Evolutionary conservation across 2,113 vertebrate genomes (phyloP), one percentile per base, ranked within the genome.

Genomic region (Philantomba maxwellii): DNA sequence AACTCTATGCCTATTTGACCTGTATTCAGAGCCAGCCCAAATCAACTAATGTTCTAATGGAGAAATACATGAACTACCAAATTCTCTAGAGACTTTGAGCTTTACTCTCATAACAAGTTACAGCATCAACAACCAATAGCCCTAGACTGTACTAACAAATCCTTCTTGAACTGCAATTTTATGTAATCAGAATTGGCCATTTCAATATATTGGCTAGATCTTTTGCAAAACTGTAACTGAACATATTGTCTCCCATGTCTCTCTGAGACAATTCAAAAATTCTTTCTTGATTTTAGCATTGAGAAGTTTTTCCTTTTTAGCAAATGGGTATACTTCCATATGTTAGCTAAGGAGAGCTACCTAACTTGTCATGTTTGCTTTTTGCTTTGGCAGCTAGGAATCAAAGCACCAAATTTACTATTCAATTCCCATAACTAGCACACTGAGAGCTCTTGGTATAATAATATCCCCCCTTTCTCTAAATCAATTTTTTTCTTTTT

Each of bases 91-190:
- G 83, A 86, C 45, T 87, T 70, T 64, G 64, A 92, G 73, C 73
- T 87, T 64, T 84, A 36, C 55, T 92, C 86, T 62, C 62, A 82
- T 88, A 91, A 92, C 62, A 49, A 93, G 60, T 87, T 77, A 92
- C 43, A 33, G 25, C 47, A 93, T 91, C 58, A 93, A 60, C 87
- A 95, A 53, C 43, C n/a, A 93, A 55, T 78, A 57, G 94, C 89
- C 55, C 70, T 51, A 21, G 45, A 93, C 62, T 58, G 26, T 23
- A 86, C 82, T 97, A 97, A 97, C 91, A 55, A 55, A 88, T 88
- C 90, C 49, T 97, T 97, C 78, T 62, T 36, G 36, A 93, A 94
- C 53, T 93, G 58, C 62, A 93, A 93, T 93, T 91, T 94, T 86
- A 53, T 85, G 12, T 93, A 86, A 91, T 94, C 82, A 94, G 93